Conservation (phyloP, 2,113 vertebrate genomes). For the Synodontis membranacea region DNA sequence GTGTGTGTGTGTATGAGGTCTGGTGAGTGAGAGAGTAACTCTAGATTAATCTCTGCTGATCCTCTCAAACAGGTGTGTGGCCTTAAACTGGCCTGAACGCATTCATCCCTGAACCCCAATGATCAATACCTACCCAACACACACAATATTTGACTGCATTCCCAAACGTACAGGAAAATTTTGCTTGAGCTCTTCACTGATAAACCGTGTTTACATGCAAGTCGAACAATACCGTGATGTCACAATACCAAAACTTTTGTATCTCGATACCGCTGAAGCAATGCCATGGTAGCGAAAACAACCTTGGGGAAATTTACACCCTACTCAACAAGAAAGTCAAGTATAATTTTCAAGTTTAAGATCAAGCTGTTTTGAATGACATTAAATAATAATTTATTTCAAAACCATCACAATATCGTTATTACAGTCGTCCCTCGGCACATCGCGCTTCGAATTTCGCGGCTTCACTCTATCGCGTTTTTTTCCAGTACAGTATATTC, state of each 20-base stretch:
- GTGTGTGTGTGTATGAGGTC: conserved; percentile 51
- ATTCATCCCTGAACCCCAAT: conserved; percentile 58
- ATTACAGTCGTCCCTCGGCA: too few relatives aligned
- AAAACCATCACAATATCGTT: too few relatives aligned
- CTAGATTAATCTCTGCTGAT: conserved; percentile 78
- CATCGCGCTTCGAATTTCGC: too few relatives aligned
- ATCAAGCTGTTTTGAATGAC: not conserved
- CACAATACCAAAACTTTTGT: not conserved
- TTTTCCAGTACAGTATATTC: too few relatives aligned
- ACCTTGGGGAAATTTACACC: not conserved
- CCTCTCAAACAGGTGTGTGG: conserved; percentile 66
- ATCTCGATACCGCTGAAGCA: not conserved
- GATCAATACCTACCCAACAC: conserved; percentile 58
- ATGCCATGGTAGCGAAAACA: not conserved
- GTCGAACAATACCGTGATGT: not conserved
- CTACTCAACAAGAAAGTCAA: not conserved
- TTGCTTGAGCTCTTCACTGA: not conserved
- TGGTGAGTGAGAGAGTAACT: conserved; percentile 70
- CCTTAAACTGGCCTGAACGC: conserved; percentile 61
- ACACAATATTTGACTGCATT: conserved; percentile 6
- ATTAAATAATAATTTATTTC: too few relatives aligned
- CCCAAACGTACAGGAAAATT: not conserved
- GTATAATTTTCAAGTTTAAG: not conserved
- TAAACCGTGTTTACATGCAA: not conserved
- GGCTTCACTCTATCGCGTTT: too few relatives aligned